A percentile compares a stretch with the other conserved stretches of the same genome.
These are phyloP conservation scores for Misgurnus anguillicaudatus DNA, from an alignment of 2,113 vertebrate species.

Conservation along the genomic window DNA sequence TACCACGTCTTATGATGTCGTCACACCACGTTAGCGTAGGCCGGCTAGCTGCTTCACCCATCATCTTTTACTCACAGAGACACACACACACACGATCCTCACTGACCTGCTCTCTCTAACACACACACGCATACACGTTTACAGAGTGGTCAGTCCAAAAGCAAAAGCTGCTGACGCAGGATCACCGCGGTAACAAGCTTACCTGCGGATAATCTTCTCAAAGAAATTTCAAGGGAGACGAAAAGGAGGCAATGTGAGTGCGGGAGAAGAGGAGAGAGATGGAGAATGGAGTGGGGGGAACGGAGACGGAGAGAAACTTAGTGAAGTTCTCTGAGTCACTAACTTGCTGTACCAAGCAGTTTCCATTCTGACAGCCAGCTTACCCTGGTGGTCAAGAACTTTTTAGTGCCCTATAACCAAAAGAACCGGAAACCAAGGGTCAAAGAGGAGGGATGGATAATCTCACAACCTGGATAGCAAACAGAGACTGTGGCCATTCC, in stretches of 20 bases:
- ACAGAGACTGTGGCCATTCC: neutral
- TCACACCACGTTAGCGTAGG: slow-evolving; percentile 69
- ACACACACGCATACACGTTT: slow-evolving; percentile 41
- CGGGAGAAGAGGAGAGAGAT: slow-evolving; percentile 36
- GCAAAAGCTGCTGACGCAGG: slow-evolving; percentile 78
- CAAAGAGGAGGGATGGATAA: slow-evolving; percentile 7
- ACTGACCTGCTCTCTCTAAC: slow-evolving; percentile 38
- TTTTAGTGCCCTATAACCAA: slow-evolving; percentile 28
- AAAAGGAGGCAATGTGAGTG: slow-evolving; percentile 54
- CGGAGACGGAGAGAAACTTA: slow-evolving; percentile 47
- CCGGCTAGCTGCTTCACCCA: slow-evolving; percentile 39
- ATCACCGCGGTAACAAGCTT: slow-evolving; percentile 79
- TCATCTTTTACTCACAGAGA: neutral
- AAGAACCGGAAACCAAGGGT: slow-evolving; percentile 13
- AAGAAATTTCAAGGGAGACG: slow-evolving; percentile 78
- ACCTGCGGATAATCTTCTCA: slow-evolving; percentile 82
- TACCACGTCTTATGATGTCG: slow-evolving; percentile 77
- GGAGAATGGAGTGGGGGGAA: slow-evolving; percentile 5
- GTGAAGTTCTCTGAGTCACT: slow-evolving; percentile 51
- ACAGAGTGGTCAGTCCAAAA: slow-evolving; percentile 71
- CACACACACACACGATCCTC: slow-evolving; percentile 33
- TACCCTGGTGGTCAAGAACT: slow-evolving; percentile 46
- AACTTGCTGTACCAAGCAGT: slow-evolving; percentile 53
- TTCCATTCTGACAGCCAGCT: slow-evolving; percentile 48
- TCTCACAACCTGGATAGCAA: neutral